Evolutionary conservation across 2,888 invertebrate genomes (phyloP).

Genomic region (Allophyes oxyacanthae): DNA sequence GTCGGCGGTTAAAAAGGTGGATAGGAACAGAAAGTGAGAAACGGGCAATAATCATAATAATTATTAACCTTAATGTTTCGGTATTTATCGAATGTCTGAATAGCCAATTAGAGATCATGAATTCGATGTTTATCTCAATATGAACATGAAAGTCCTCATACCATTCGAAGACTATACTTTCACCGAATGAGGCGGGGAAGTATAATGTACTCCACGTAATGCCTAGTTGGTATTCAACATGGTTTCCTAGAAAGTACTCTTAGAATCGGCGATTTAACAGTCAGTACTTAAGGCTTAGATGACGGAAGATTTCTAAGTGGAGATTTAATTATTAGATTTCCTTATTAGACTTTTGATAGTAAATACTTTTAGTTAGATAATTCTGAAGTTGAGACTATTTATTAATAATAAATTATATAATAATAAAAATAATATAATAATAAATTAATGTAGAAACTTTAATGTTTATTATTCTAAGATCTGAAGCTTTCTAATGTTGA

Average conservation of each 20-base stretch:
- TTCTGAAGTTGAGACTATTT: too few species aligned
- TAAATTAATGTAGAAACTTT: too few species aligned
- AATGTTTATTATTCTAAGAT: too few species aligned
- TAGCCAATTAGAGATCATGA: not conserved
- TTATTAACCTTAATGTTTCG: not conserved
- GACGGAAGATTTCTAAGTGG: slow-evolving; percentile 15
- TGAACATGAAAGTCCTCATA: slow-evolving; percentile 20
- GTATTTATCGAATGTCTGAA: not conserved
- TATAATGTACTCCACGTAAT: slow-evolving; percentile 17
- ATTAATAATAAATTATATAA: too few species aligned
- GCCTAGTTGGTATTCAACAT: slow-evolving; percentile 28
- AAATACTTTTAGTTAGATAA: not conserved
- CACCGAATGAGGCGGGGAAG: slow-evolving; percentile 39
- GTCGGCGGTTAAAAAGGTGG: too few species aligned
- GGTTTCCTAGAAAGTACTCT: slow-evolving; percentile 32
- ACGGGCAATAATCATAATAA: too few species aligned
- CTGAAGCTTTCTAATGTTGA: too few species aligned
- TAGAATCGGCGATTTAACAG: not conserved
- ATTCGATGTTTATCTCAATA: slow-evolving; percentile 1
- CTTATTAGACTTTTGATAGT: slow-evolving; percentile 6
- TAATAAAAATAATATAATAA: too few species aligned
- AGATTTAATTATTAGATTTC: slow-evolving; percentile 19
- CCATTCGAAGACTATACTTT: slow-evolving; percentile 38
- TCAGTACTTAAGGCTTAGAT: slow-evolving; percentile 1
- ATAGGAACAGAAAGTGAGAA: too few species aligned